Percentiles rank a stretch among this genome's conserved stretches.
Conservation (phyloP, 2,888 invertebrate species). For the Agriopis leucophaearia region DNA sequence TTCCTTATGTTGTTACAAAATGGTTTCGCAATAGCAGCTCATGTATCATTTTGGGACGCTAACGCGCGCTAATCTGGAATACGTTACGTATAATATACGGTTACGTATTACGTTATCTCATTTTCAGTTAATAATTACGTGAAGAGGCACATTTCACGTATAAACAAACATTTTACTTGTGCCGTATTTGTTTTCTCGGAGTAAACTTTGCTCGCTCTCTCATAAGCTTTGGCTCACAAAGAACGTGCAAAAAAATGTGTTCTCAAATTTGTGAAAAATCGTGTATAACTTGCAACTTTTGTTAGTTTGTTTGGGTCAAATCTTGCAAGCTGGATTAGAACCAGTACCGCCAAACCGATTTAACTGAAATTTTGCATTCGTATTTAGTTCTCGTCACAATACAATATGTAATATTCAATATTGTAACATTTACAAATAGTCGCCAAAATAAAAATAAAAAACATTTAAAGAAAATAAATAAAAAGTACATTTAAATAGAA, state of each 20-base stretch:
- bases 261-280: background rate
- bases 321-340: too few species aligned
- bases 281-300: background rate
- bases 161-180: conserved; percentile 19
- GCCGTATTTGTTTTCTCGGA: conserved; percentile 13
- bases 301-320: too few species aligned
- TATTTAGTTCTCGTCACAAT: too few species aligned
- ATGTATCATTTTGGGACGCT: conserved; percentile 24
- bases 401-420: too few species aligned
- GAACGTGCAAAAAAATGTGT: background rate
- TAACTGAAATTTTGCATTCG: too few species aligned
- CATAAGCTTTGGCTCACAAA: conserved; percentile 7
- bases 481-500: too few species aligned
- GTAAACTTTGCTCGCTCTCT: conserved; percentile 21
- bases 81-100: conserved; percentile 14
- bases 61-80: conserved; percentile 15
- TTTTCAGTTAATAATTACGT: conserved; percentile 30
- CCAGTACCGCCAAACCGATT: too few species aligned
- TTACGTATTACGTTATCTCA: conserved; percentile 23
- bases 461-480: too few species aligned
- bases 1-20: conserved; percentile 12
- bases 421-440: too few species aligned
- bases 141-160: conserved; percentile 16
- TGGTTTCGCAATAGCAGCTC: conserved; percentile 20
- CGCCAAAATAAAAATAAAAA: too few species aligned